Base-by-base conservation (phyloP, 2,888 invertebrate species). In the Habroteleia sp. region DNA sequence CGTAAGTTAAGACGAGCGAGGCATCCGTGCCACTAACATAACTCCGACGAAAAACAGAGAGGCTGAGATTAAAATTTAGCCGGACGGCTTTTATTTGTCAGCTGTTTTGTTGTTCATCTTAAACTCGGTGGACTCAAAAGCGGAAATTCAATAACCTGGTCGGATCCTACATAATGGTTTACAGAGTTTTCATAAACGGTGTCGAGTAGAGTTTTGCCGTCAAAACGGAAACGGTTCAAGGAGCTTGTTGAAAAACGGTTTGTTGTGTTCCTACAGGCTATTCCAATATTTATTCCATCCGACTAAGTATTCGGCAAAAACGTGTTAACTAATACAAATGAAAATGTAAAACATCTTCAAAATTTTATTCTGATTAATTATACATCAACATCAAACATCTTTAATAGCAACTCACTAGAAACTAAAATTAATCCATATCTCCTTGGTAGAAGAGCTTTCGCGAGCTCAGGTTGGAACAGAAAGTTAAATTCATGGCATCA, bases 391-490 rank as follows among this genome's bases (percentile, higher is more conserved):
- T 63, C 66, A 73, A 79, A 81, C 75, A 77, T 78, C 73, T 76
- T 77, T 83, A 83, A 84, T 83, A 79, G 82, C 76, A 77, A 80
- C 83, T 83, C 82, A 83, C 83, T 81, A 81, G 81, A 81, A 83
- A 82, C 80, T 80, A 81, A 81, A 84, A 85, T 86, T 84, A 86
- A 85, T 85, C 81, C 81, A 77, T 80, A 84, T 83, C 80, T 80
- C 65, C 78, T 66, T 72, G 74, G 65, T 60, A 65, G 73, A 63
- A 62, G 74, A 77, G 77, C 65, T 74, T 76, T 77, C 72, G 68
- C 74, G 74, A 80, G 77, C 79, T 81, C 71, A 81, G 78, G 77
- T 82, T 78, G 78, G 69, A 76, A 75, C 69, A 79, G 83, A 82
- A 85, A 84, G 83, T 80, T 72, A 58, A 68, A 76, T 68, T 56